Evolutionary conservation across 2,797 vertebrate species (phyloP), one percentile per base, ranked within the genome.

Genomic region (Melanotaenia trifasciata): DNA sequence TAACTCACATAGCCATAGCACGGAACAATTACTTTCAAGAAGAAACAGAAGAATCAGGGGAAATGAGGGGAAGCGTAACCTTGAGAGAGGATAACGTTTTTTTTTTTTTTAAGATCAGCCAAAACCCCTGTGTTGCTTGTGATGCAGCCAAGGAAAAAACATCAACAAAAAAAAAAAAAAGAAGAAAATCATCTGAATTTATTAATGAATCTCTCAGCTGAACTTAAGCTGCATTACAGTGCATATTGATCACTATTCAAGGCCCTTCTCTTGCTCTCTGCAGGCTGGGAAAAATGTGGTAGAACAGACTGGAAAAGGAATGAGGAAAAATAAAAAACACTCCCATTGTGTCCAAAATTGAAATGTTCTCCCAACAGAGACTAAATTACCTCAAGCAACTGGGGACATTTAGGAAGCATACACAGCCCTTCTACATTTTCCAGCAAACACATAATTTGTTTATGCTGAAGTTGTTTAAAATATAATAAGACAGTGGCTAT

Each of bases 1-100:
- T 90, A 90, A 89, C 86, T 89, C 85, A 78, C 80, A 78, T 57
- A 76, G 88, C 70, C 80, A 76, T 76, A 75, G 78, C 66, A 67
- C 70, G 62, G 84, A 90, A 91, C 85, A 87, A 89, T 86, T 88
- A 86, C 87, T 90, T 88, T 88, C 70, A 86, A 83, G 79, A 90
- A 83, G 88, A 90, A 90, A 85, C 75, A 69, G 61, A 80, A 70
- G 84, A 87, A 89, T 83, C 84, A 71, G 78, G 83, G 85, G 85
- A 87, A 87, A 84, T 82, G 86, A 83, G 72, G 70, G 72, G 72
- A 84, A 83, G 80, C 62, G 9, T 88, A 85, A 91, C 88, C 86
- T 91, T 90, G 87, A 89, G 70, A 88, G 58, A 74, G 78, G 72
- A 87, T 85, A 71, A 64, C 33, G 32, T 73, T 74, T 80, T 85